Evolutionary conservation across 2,113 vertebrate species (phyloP).

Genomic region (Saguinus midas): DNA sequence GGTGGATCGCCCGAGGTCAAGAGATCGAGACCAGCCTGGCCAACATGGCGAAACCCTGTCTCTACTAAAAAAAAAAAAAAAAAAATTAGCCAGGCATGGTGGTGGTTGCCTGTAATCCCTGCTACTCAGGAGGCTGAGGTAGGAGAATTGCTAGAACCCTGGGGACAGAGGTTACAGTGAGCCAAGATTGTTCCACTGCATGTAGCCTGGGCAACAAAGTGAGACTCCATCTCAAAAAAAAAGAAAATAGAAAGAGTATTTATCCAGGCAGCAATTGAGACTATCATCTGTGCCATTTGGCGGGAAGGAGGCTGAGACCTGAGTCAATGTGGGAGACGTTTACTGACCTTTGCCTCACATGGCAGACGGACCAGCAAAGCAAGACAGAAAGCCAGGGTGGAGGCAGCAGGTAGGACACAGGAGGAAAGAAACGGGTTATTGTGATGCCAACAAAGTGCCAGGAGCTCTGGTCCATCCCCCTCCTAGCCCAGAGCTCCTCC

Average conservation of each 20-base stretch:
- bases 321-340: not conserved
- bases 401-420: not conserved
- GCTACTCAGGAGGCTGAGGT: too few species aligned
- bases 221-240: too few species aligned
- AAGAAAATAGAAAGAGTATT: rapidly evolving
- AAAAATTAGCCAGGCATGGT: too few species aligned
- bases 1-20: too few species aligned
- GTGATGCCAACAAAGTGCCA: not conserved
- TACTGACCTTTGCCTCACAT: not conserved
- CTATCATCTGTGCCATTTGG: not conserved
- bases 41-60: too few species aligned
- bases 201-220: too few species aligned
- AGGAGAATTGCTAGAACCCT: too few species aligned
- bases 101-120: too few species aligned
- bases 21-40: too few species aligned
- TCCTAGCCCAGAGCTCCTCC: not conserved
- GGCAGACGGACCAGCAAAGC: not conserved
- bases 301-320: not conserved
- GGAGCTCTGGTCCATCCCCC: not conserved
- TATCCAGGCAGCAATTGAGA: not conserved
- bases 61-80: too few species aligned
- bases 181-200: too few species aligned
- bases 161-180: too few species aligned
- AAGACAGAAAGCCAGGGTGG: not conserved
- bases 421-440: not conserved